Conservation (phyloP, 1,140 invertebrate species). For the Dinoponera quadriceps region DNA sequence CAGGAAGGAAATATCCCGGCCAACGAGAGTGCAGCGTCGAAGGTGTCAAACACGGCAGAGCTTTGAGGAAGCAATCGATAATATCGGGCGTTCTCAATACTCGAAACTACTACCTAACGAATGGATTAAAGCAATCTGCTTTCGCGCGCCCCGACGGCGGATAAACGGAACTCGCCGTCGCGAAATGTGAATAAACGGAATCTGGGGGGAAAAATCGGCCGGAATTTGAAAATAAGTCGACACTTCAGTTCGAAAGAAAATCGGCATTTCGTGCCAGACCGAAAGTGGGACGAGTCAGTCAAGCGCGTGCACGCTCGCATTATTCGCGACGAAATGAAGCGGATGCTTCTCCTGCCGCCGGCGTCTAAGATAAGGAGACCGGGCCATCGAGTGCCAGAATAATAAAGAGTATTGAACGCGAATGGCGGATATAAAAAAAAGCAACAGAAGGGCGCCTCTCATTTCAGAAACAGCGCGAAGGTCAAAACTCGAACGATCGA, state of each 20-base stretch:
- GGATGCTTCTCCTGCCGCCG: constrained; percentile 2
- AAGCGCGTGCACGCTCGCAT: constrained; percentile 5
- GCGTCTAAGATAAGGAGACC: constrained; percentile 28
- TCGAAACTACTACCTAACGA: constrained; percentile 35
- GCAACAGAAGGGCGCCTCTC: not conserved
- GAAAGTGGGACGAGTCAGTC: constrained; percentile 37
- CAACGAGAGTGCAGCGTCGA: not conserved
- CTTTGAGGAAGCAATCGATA: constrained; percentile 25
- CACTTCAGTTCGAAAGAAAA: constrained; percentile 5
- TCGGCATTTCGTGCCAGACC: not conserved
- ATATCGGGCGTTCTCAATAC: constrained; percentile 35
- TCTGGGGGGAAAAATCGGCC: constrained; percentile 15
- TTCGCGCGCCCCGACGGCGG: constrained; percentile 23
- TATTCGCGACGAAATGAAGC: constrained; percentile 27
- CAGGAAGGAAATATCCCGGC: not conserved
- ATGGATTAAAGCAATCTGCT: constrained; percentile 54
- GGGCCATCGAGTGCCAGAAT: constrained; percentile 27
- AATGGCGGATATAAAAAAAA: not conserved
- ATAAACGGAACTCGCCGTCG: constrained; percentile 1
- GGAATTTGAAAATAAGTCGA: constrained; percentile 25
- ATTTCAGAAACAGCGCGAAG: constrained; percentile 18
- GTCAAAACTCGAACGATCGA: not conserved
- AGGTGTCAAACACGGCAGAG: not conserved
- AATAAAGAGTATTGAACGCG: not conserved
- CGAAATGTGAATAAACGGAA: constrained; percentile 45